Base-by-base conservation (phyloP, 2,797 vertebrate genomes). In the Stomatorhinus walkeri region DNA sequence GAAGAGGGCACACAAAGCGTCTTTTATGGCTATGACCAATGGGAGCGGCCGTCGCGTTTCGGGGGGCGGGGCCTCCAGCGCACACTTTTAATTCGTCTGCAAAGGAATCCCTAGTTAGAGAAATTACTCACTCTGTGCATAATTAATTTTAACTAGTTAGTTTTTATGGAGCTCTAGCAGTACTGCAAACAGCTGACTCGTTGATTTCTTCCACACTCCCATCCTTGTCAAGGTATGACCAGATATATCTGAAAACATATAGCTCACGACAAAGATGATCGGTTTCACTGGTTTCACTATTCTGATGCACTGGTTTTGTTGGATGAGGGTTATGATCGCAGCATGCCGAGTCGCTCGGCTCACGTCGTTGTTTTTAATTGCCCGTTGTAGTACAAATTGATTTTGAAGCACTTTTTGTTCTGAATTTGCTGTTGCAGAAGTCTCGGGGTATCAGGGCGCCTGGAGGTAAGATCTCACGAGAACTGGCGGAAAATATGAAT, bases 401-500 rank as follows among this genome's bases (percentile, higher is more conserved):
- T 87, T 36, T 40, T 87, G 14, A 52, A 36, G 81, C 10, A 19
- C 51, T 54, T 54, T 49, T 54, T 54, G 84, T 54, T 54, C 24
- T 86, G 84, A 48, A 51, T 48, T 22, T 48, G 81, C 43, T 24
- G 46, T 48, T 52, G 51, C 51, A 52, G 84, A 52, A 52, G 48
- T 86, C 51, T 86, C 84, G 84, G 28, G 72, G 46, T 32, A 24
- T 86, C 24, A 3, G 51, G 49, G 24, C 16, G 49, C 85, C 51
- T 12, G 85, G 85, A 87, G 85, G 22, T 87, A 56, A 36, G 85
- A 52, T 52, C 84, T 86, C 84, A 86, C 49, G 84, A 54, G 84
- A 86, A 54, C 84, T 54, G 46, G 24, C 28, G 28, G 85, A 87
- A 56, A 87, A 87, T 56, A 87, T 56, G 85, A 54, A 56, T 56